Conservation (phyloP, 1,140 invertebrate genomes). For the Drosophila repletoides region DNA sequence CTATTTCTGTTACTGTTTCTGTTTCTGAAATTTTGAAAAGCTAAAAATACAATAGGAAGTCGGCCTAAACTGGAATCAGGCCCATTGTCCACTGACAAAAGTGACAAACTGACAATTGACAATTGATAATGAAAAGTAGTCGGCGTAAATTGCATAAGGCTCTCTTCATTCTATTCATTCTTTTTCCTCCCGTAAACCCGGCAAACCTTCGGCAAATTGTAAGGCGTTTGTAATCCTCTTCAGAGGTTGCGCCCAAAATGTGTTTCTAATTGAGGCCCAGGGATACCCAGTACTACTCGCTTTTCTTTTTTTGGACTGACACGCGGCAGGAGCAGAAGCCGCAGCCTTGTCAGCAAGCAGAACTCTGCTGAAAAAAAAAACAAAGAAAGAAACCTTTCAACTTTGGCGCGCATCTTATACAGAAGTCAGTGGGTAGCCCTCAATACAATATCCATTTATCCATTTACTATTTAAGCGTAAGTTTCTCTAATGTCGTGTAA, state of each 20-base stretch:
- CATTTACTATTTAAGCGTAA: not conserved
- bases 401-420: slow-evolving; percentile 45
- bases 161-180: slow-evolving; percentile 30
- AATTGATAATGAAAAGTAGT: slow-evolving; percentile 67
- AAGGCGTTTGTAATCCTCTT: slow-evolving; percentile 75
- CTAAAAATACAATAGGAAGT: slow-evolving; percentile 13
- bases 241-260: slow-evolving; percentile 70
- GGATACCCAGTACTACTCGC: not conserved
- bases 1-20: not conserved
- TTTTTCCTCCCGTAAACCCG: not conserved
- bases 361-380: not conserved
- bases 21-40: not conserved
- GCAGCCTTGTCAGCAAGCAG: slow-evolving; percentile 39
- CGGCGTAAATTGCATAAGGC: slow-evolving; percentile 72
- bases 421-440: slow-evolving; percentile 62
- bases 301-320: slow-evolving; percentile 3
- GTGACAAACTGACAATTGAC: slow-evolving; percentile 30
- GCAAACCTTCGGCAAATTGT: slow-evolving; percentile 24
- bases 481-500: slow-evolving; percentile 6
- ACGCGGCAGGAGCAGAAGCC: slow-evolving; percentile 69
- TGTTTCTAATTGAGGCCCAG: slow-evolving; percentile 54
- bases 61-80: slow-evolving; percentile 20
- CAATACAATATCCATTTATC: slow-evolving; percentile 25
- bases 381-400: slow-evolving; percentile 46
- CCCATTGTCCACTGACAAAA: slow-evolving; percentile 51